Conservation (phyloP, 2,888 invertebrate genomes). For the Dione juno region DNA sequence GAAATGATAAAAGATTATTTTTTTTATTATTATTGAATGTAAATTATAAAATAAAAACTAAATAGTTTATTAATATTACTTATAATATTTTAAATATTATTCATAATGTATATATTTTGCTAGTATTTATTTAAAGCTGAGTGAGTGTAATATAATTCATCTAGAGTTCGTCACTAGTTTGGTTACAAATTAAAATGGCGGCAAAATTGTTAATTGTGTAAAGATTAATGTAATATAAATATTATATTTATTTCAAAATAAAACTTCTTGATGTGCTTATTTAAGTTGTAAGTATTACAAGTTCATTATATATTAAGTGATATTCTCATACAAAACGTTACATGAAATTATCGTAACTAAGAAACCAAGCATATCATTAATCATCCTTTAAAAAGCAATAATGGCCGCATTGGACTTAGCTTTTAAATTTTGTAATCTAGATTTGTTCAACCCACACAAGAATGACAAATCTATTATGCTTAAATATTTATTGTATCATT, state of each 20-base stretch:
- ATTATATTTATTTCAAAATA: neutral
- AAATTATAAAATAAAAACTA: neutral
- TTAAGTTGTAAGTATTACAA: neutral
- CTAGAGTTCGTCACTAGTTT: neutral
- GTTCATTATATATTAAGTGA: neutral
- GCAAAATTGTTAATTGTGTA: neutral
- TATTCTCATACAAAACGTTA: neutral
- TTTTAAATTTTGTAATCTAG: constrained; percentile 16
- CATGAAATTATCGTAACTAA: neutral
- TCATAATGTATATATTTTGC: neutral
- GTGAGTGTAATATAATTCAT: neutral
- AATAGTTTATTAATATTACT: too few relatives aligned
- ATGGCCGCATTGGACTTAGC: neutral
- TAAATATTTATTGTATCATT: constrained; percentile 14
- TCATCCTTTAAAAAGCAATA: constrained; percentile 22
- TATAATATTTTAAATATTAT: neutral
- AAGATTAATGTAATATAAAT: neutral
- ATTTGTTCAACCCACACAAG: constrained; percentile 10
- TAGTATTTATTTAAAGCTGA: neutral
- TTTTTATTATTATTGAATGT: neutral
- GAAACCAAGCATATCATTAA: neutral
- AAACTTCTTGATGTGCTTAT: too few relatives aligned
- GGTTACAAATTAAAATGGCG: neutral
- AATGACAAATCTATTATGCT: constrained; percentile 13
- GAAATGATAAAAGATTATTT: constrained; percentile 28